These are phyloP conservation scores for Gymnogyps californianus DNA, from an alignment of 2,113 vertebrate genomes.

Conservation along the genomic window DNA sequence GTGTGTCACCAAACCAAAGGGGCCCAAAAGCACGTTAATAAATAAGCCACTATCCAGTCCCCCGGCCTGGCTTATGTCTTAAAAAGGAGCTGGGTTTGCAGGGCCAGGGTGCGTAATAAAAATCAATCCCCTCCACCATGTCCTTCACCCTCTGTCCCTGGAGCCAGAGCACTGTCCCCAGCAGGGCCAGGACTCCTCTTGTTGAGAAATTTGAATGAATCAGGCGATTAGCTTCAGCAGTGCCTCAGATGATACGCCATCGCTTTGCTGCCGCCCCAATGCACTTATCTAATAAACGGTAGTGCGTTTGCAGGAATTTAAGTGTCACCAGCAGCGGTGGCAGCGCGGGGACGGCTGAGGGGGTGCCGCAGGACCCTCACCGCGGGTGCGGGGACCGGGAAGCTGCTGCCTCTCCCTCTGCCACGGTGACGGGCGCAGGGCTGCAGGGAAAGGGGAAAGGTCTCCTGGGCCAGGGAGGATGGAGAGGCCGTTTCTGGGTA, in stretches of 20 bases:
- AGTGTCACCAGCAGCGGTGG: not conserved
- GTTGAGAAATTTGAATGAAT: not conserved
- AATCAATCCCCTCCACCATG: not conserved
- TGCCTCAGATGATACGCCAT: not conserved
- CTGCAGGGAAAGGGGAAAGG: rapidly evolving
- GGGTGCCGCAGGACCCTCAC: not conserved
- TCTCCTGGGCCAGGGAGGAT: not conserved
- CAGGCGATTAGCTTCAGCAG: not conserved
- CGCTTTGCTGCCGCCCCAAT: not conserved
- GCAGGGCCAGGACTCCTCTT: not conserved
- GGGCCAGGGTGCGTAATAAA: not conserved
- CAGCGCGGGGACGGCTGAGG: not conserved
- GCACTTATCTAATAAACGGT: not conserved
- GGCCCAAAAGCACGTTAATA: not conserved
- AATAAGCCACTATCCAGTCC: not conserved
- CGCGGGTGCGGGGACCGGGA: not conserved
- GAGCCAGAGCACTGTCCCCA: not conserved
- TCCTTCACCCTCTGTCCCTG: not conserved
- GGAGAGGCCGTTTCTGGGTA: not conserved
- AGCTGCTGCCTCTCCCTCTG: not conserved
- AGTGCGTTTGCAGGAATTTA: not conserved
- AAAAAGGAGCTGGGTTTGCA: not conserved
- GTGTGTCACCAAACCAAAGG: not conserved
- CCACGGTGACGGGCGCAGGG: not conserved
- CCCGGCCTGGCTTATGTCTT: not conserved